phyloP scores from a whole-genome alignment of 1,140 invertebrate genomes.

The Drosophila arawakana region DNA sequence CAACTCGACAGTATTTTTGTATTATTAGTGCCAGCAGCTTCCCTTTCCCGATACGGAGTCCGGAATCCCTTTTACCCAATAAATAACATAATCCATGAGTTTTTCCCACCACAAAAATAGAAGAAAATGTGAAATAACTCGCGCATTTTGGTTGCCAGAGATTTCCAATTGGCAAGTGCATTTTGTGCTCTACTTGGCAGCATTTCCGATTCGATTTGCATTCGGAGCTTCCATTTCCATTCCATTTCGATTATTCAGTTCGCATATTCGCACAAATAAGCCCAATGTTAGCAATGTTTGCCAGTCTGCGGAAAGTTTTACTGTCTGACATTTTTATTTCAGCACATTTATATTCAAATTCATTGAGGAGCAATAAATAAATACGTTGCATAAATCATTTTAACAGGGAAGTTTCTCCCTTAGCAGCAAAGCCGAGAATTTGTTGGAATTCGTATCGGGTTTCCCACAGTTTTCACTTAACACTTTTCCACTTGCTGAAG shows the following conservation, averaged over 20 bases:
- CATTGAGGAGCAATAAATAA: slow-evolving; percentile 73
- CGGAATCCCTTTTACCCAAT: slow-evolving; percentile 21
- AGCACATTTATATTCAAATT: slow-evolving; percentile 65
- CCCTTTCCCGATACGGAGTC: not conserved
- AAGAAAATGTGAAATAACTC: slow-evolving; percentile 20
- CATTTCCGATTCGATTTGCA: slow-evolving; percentile 42
- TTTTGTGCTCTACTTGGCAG: slow-evolving; percentile 57
- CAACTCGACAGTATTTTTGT: not conserved
- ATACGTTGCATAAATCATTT: slow-evolving; percentile 69
- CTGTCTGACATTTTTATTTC: slow-evolving; percentile 25
- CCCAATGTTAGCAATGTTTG: slow-evolving; percentile 12
- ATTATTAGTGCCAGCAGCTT: not conserved
- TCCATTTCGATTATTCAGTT: slow-evolving; percentile 59
- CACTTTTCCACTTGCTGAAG: not conserved
- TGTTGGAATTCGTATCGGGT: slow-evolving; percentile 28
- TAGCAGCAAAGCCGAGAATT: slow-evolving; percentile 39
- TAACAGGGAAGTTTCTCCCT: slow-evolving; percentile 50
- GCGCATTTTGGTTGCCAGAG: slow-evolving; percentile 11
- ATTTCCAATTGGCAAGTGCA: slow-evolving; percentile 29
- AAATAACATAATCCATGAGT: slow-evolving; percentile 63
- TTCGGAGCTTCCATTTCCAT: slow-evolving; percentile 29
- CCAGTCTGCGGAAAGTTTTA: slow-evolving; percentile 16
- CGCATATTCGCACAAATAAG: slow-evolving; percentile 52
- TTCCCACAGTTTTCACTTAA: slow-evolving; percentile 41
- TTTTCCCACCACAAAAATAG: slow-evolving; percentile 10